Evolutionary conservation across 2,797 vertebrate species (phyloP).

Genomic region (Nannoperca australis): DNA sequence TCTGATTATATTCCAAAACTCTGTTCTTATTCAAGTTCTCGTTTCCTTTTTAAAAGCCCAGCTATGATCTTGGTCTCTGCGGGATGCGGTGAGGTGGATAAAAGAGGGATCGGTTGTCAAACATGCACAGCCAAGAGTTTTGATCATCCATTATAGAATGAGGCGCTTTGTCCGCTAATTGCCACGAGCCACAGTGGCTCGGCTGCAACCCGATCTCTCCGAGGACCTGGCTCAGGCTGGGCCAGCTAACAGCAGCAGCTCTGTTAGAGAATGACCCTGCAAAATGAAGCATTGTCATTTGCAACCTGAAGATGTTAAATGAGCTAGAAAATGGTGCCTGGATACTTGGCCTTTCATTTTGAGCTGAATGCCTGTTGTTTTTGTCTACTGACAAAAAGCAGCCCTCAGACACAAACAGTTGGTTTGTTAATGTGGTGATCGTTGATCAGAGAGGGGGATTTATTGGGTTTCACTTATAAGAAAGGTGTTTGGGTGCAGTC

Average conservation of each 20-base stretch:
- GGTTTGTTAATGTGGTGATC: not conserved
- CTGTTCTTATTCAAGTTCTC: not conserved
- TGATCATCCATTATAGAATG: constrained; percentile 80
- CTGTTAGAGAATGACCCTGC: constrained; percentile 31
- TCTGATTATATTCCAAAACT: constrained; percentile 18
- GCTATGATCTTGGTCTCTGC: constrained; percentile 27
- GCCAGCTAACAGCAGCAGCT: constrained; percentile 11
- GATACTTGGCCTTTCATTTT: not conserved
- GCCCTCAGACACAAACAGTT: not conserved
- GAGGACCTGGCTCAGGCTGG: constrained; percentile 26
- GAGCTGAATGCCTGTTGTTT: not conserved
- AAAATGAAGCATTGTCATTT: constrained; percentile 24
- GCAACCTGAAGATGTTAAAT: constrained; percentile 38
- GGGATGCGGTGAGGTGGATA: constrained; percentile 53
- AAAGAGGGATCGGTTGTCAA: constrained; percentile 71
- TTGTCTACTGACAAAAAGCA: not conserved
- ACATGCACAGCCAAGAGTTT: constrained; percentile 71
- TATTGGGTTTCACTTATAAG: too few species aligned
- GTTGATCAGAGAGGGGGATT: too few species aligned
- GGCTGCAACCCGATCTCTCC: constrained; percentile 64
- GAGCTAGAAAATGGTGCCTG: constrained; percentile 12
- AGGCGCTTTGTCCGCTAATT: constrained; percentile 79
- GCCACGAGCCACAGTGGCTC: constrained; percentile 54
- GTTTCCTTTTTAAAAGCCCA: not conserved
- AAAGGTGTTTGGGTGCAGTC: too few species aligned